A percentile compares a stretch with the other conserved stretches of the same genome.
These are phyloP conservation scores for Tromatobia lineatoria DNA, from an alignment of 2,888 invertebrate species.

Conservation along the genomic window DNA sequence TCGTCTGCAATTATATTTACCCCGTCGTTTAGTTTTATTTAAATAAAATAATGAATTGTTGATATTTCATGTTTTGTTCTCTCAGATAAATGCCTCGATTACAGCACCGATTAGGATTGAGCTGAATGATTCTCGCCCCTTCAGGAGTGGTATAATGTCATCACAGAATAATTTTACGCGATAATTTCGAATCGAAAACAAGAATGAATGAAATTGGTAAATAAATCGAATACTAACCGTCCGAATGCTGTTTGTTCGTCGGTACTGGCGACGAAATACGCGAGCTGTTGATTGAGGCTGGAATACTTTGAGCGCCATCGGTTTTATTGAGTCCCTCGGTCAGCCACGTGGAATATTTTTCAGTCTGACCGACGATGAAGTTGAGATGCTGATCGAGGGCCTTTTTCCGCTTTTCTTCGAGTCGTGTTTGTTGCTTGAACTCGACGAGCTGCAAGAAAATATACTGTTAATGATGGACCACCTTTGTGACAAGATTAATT, in stretches of 20 bases:
- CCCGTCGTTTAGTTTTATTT: neutral
- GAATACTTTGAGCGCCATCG: slow-evolving; percentile 82
- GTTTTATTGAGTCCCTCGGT: slow-evolving; percentile 94
- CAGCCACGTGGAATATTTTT: slow-evolving; percentile 97
- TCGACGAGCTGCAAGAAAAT: slow-evolving; percentile 91
- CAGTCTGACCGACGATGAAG: slow-evolving; percentile 99
- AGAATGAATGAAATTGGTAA: neutral
- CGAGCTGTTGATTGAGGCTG: slow-evolving; percentile 84
- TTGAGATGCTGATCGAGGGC: slow-evolving; percentile 98
- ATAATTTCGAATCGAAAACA: neutral
- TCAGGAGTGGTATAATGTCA: slow-evolving; percentile 81
- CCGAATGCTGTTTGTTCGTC: slow-evolving; percentile 81
- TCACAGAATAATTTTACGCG: slow-evolving; percentile 71
- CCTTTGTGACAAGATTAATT: slow-evolving; percentile 53
- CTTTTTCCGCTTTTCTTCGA: slow-evolving; percentile 97
- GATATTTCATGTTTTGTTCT: neutral
- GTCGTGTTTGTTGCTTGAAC: slow-evolving; percentile 95
- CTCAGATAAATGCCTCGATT: slow-evolving; percentile 84
- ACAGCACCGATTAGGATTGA: slow-evolving; percentile 77
- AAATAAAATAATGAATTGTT: neutral
- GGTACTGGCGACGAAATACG: slow-evolving; percentile 84
- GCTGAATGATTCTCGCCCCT: slow-evolving; percentile 78
- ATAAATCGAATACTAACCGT: slow-evolving; percentile 78
- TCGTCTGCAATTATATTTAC: slow-evolving; percentile 88
- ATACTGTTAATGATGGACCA: slow-evolving; percentile 15